These are phyloP conservation scores for Leiothrix lutea DNA, from an alignment of 2,113 vertebrate species.

Conservation along the genomic window DNA sequence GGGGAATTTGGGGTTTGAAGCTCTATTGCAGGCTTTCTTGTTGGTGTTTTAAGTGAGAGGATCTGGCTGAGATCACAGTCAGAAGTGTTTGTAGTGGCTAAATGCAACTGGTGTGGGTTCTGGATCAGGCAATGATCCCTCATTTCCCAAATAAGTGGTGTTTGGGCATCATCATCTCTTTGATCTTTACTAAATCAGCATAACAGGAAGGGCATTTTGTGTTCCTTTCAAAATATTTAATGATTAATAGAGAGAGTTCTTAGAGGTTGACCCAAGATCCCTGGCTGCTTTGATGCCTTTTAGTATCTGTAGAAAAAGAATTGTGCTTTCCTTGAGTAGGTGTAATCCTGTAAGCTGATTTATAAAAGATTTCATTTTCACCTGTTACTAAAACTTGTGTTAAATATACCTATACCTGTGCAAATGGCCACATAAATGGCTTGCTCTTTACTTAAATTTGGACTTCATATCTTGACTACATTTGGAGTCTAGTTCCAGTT, in stretches of 20 bases:
- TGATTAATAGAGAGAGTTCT: neutral
- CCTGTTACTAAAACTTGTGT: neutral
- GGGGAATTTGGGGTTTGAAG: neutral
- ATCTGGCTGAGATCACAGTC: neutral
- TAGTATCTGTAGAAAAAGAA: neutral
- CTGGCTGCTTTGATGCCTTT: neutral
- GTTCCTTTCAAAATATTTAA: neutral
- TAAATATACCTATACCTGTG: neutral
- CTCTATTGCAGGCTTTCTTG: neutral
- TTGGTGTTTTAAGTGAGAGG: neutral
- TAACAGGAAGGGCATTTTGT: neutral
- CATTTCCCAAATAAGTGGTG: neutral
- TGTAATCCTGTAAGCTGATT: neutral
- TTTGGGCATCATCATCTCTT: neutral
- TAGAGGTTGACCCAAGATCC: neutral
- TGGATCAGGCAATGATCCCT: neutral
- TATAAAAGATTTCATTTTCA: neutral
- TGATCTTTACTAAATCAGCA: neutral
- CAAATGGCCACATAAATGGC: neutral
- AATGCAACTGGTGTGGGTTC: neutral
- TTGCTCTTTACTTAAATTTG: neutral
- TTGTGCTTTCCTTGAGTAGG: neutral
- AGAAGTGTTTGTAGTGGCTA: neutral
- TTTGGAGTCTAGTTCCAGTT: neutral
- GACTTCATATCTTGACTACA: neutral